Evolutionary conservation across 2,888 invertebrate genomes (phyloP).

Genomic region (Pandemis cinnamomeana): DNA sequence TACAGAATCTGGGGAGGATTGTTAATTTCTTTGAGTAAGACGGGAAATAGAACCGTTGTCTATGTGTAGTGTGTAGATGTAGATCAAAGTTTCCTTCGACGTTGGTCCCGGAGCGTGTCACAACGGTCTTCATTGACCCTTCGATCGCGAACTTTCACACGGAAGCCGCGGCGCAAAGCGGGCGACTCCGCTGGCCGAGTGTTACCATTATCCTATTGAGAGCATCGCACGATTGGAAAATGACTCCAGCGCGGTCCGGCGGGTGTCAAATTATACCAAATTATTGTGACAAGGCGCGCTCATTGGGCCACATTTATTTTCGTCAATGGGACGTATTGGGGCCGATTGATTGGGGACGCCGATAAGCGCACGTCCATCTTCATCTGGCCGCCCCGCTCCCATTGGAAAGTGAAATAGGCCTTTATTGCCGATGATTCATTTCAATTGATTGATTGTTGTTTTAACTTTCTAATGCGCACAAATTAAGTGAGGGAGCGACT

Average conservation of each 20-base stretch:
- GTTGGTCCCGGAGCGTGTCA: neutral
- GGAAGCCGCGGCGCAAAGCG: slow-evolving; percentile 50
- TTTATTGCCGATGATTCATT: slow-evolving; percentile 26
- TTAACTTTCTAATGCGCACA: slow-evolving; percentile 34
- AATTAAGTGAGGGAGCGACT: slow-evolving; percentile 24
- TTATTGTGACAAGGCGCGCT: slow-evolving; percentile 41
- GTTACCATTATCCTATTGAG: slow-evolving; percentile 57
- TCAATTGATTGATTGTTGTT: slow-evolving; percentile 41
- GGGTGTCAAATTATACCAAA: slow-evolving; percentile 41
- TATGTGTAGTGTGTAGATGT: neutral
- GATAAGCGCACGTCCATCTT: slow-evolving; percentile 39
- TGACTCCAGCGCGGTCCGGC: slow-evolving; percentile 46
- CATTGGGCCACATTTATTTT: slow-evolving; percentile 46
- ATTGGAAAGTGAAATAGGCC: slow-evolving; percentile 35
- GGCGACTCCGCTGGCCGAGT: slow-evolving; percentile 44
- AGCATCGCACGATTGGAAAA: slow-evolving; percentile 54
- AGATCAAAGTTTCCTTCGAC: neutral
- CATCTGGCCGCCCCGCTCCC: slow-evolving; percentile 16
- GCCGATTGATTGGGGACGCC: slow-evolving; percentile 40
- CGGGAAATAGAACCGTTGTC: neutral
- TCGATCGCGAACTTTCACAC: slow-evolving; percentile 61
- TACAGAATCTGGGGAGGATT: neutral
- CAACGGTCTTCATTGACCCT: slow-evolving; percentile 19
- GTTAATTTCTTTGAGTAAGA: neutral
- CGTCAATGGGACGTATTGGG: slow-evolving; percentile 46